Evolutionary conservation across 1,140 invertebrate species (phyloP).

Genomic region (Drosophila cardini): DNA sequence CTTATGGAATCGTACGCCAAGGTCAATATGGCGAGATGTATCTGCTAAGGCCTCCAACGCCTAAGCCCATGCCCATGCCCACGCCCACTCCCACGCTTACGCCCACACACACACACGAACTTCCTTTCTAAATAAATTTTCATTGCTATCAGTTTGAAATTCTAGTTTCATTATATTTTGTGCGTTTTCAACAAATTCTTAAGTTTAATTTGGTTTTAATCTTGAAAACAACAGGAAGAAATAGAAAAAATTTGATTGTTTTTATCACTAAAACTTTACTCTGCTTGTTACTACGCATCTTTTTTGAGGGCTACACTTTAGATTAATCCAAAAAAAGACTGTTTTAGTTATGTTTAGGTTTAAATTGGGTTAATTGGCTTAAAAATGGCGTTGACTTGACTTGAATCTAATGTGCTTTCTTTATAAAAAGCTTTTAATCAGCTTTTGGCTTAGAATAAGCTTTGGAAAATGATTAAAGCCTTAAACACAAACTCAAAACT

Average conservation of each 20-base stretch:
- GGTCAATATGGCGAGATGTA: constrained; percentile 9
- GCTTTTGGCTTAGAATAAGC: no score
- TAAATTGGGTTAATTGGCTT: no score
- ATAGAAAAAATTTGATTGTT: background rate
- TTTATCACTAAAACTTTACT: background rate
- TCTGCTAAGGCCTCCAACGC: constrained; percentile 10
- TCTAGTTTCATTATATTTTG: constrained; percentile 3
- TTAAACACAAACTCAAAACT: no score
- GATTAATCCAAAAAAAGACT: background rate
- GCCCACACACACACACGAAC: background rate
- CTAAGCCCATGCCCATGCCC: no score
- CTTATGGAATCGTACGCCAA: constrained; percentile 22
- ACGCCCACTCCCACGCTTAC: no score
- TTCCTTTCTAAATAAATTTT: constrained; percentile 6
- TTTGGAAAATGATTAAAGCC: no score
- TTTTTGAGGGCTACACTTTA: background rate
- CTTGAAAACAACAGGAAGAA: constrained; percentile 12
- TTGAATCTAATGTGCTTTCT: no score
- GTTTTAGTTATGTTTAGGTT: no score
- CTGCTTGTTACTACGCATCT: background rate
- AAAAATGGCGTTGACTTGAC: no score
- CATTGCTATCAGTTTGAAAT: constrained; percentile 18
- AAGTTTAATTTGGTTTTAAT: constrained; percentile 17
- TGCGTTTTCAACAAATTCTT: constrained; percentile 13
- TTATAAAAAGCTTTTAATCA: no score